phyloP scores from a whole-genome alignment of 2,113 vertebrate species.

The Lethenteron camtschaticum region DNA sequence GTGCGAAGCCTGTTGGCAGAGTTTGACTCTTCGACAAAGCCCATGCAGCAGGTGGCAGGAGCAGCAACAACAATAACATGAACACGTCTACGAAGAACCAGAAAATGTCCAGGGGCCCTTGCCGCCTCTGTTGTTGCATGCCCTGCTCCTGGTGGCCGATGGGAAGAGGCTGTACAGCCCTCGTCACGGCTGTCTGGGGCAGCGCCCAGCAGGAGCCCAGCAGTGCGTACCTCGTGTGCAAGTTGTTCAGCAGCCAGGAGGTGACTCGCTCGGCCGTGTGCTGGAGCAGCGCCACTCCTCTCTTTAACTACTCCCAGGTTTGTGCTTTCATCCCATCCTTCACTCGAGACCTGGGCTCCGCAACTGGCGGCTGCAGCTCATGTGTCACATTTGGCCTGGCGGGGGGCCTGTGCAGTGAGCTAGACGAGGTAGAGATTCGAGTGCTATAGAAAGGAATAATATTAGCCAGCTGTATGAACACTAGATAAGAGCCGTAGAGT shows the following conservation, averaged over 20 bases:
- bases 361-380: not conserved
- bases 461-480: not conserved
- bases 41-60: not conserved
- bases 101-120: not conserved
- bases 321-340: not conserved
- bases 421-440: not conserved
- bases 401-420: not conserved
- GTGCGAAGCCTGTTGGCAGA: not conserved
- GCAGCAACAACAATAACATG: conserved; percentile 7
- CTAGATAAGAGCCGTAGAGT: too few species aligned
- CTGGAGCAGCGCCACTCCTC: conserved; percentile 46
- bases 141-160: conserved; percentile 59
- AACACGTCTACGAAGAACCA: conserved; percentile 3
- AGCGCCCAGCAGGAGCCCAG: conserved; percentile 16
- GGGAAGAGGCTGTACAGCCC: conserved; percentile 33
- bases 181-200: conserved; percentile 8
- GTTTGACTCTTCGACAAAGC: not conserved
- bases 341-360: not conserved
- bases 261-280: conserved; percentile 33
- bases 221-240: conserved; percentile 65
- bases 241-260: conserved; percentile 53
- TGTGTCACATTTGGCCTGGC: not conserved
- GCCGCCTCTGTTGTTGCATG: conserved; percentile 27
- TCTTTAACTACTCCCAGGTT: conserved; percentile 64
- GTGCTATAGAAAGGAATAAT: not conserved